A percentile compares a stretch with the other conserved stretches of the same genome.
Evolutionary conservation across 2,888 invertebrate genomes (phyloP).

Genomic region (Drosophila paracracens): DNA sequence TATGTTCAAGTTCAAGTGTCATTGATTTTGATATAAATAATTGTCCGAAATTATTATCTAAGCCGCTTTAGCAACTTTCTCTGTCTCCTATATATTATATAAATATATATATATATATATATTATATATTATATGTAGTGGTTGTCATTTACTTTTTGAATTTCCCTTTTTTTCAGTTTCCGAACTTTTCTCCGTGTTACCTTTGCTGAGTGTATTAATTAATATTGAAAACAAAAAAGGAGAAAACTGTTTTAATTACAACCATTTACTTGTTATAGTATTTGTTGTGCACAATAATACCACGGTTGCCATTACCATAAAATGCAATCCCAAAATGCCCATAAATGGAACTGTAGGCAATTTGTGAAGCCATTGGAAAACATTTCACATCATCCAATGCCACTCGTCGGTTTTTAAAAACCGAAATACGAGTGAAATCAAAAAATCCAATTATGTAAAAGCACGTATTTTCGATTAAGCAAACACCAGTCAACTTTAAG

Average conservation of each 20-base stretch:
- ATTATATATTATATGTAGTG: not conserved
- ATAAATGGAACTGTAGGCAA: constrained; percentile 49
- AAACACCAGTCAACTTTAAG: constrained; percentile 51
- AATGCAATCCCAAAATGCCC: constrained; percentile 10
- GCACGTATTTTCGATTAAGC: constrained; percentile 76
- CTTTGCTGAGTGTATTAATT: constrained; percentile 29
- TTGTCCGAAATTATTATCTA: not conserved
- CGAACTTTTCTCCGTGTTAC: constrained; percentile 8
- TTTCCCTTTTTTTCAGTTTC: not conserved
- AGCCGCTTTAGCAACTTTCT: not conserved
- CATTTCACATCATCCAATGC: constrained; percentile 56
- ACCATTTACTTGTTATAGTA: constrained; percentile 24
- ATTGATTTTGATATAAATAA: not conserved
- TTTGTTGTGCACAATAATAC: constrained; percentile 2
- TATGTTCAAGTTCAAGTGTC: not conserved
- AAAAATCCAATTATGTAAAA: constrained; percentile 73
- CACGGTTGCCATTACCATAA: not conserved
- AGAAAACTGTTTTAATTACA: constrained; percentile 31
- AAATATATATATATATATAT: too few relatives aligned
- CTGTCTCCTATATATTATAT: not conserved
- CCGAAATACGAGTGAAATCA: constrained; percentile 48
- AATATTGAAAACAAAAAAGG: not conserved
- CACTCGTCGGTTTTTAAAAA: constrained; percentile 31
- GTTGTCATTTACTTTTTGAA: not conserved
- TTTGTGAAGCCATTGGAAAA: constrained; percentile 57